Evolutionary conservation across 2,797 vertebrate genomes (phyloP).

Genomic region (Carcharodon carcharias): DNA sequence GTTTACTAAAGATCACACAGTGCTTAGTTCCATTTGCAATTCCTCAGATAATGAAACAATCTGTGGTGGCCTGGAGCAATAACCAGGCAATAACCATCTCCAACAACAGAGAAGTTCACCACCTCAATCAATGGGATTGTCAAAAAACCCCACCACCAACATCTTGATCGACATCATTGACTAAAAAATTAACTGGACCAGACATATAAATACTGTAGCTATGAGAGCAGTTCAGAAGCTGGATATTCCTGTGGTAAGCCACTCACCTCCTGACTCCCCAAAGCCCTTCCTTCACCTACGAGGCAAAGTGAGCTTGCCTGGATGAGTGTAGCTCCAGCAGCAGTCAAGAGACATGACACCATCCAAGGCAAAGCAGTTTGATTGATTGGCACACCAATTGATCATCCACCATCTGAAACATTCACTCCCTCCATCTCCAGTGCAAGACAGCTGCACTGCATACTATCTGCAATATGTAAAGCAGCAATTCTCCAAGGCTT

Average conservation of each 20-base stretch:
- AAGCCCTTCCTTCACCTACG: background rate
- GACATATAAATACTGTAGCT: too few relatives aligned
- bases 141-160: background rate
- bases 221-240: too few relatives aligned
- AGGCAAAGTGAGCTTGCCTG: background rate
- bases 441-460: background rate
- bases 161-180: background rate
- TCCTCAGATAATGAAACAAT: too few relatives aligned
- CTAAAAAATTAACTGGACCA: background rate
- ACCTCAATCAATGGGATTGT: background rate
- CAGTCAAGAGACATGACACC: background rate
- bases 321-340: background rate
- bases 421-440: background rate
- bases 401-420: background rate
- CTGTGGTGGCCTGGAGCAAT: background rate
- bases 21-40: too few relatives aligned
- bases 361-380: background rate
- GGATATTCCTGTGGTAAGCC: too few relatives aligned
- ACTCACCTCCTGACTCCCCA: background rate
- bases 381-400: background rate
- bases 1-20: too few relatives aligned
- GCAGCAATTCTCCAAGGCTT: background rate
- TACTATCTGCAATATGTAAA: too few relatives aligned
- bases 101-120: background rate
- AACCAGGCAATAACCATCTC: background rate